Percentiles rank a stretch among this genome's conserved stretches.
Evolutionary conservation across 2,888 invertebrate genomes (phyloP).

Genomic region (Stenolophus ochropezus): DNA sequence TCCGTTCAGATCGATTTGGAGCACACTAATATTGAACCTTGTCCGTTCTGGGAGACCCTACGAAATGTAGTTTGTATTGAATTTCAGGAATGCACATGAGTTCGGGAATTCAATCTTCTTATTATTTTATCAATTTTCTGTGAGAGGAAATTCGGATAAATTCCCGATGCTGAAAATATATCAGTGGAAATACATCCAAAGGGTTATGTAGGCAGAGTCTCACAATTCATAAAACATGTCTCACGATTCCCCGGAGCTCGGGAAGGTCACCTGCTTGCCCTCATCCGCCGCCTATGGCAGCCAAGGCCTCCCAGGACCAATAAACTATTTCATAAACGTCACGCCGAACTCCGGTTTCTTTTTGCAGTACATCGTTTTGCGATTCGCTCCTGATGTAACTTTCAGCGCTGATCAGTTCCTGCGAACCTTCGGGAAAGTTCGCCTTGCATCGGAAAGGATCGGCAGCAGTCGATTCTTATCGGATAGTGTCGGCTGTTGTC

Average conservation of each 20-base stretch:
- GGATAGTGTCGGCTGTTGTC: not conserved
- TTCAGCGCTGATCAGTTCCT: slow-evolving; percentile 50
- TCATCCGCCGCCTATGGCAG: slow-evolving; percentile 28
- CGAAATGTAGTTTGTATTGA: not conserved
- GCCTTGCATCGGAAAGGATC: not conserved
- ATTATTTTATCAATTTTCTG: not conserved
- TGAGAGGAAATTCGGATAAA: not conserved
- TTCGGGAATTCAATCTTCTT: not conserved
- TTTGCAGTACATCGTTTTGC: slow-evolving; percentile 58
- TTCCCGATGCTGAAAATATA: not conserved
- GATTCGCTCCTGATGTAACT: slow-evolving; percentile 54
- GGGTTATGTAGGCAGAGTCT: slow-evolving; percentile 7
- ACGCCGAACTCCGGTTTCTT: slow-evolving; percentile 45
- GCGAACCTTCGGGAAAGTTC: slow-evolving; percentile 9
- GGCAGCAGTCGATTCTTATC: not conserved
- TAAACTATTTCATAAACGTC: slow-evolving; percentile 60
- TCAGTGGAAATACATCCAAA: slow-evolving; percentile 7
- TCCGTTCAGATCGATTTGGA: too few relatives aligned
- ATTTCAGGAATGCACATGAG: not conserved
- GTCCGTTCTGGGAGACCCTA: too few relatives aligned
- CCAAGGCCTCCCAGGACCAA: slow-evolving; percentile 50
- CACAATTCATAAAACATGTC: slow-evolving; percentile 43
- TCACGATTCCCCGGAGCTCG: not conserved
- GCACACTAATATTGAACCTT: too few relatives aligned
- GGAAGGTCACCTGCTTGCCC: slow-evolving; percentile 37